These are phyloP conservation scores for Electrophaes corylata DNA, from an alignment of 2,888 invertebrate genomes.

Conservation along the genomic window DNA sequence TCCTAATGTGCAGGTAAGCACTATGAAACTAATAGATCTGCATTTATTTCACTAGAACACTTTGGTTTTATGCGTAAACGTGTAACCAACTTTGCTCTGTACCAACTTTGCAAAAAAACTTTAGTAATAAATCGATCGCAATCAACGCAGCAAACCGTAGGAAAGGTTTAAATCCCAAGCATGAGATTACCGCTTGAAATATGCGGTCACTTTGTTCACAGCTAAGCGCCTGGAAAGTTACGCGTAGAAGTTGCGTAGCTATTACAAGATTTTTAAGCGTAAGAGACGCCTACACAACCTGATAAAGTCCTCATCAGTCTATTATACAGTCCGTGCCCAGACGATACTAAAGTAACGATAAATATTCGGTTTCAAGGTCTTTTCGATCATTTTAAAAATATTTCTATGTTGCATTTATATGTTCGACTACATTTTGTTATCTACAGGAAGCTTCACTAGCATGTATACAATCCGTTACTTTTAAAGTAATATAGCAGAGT, in stretches of 20 bases:
- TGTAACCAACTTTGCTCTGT: background rate
- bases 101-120: conserved; percentile 11
- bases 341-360: too few species aligned
- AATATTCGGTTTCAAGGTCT: too few species aligned
- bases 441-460: too few species aligned
- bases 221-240: conserved; percentile 66
- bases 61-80: background rate
- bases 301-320: too few species aligned
- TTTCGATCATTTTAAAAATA: too few species aligned
- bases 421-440: too few species aligned
- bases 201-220: conserved; percentile 75
- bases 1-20: too few species aligned
- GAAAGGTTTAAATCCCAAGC: conserved; percentile 53
- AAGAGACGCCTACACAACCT: background rate
- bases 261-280: conserved; percentile 34
- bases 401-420: too few species aligned
- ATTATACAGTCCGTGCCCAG: too few species aligned
- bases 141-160: conserved; percentile 42
- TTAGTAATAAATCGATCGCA: conserved; percentile 24
- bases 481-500: too few species aligned
- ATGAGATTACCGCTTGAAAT: conserved; percentile 75
- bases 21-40: too few species aligned
- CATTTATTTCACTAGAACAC: background rate
- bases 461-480: too few species aligned
- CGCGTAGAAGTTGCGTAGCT: conserved; percentile 53